A percentile compares a stretch with the other conserved stretches of the same genome.
Evolutionary conservation across 2,113 vertebrate species (phyloP).

Genomic region (Bagarius yarrelli): DNA sequence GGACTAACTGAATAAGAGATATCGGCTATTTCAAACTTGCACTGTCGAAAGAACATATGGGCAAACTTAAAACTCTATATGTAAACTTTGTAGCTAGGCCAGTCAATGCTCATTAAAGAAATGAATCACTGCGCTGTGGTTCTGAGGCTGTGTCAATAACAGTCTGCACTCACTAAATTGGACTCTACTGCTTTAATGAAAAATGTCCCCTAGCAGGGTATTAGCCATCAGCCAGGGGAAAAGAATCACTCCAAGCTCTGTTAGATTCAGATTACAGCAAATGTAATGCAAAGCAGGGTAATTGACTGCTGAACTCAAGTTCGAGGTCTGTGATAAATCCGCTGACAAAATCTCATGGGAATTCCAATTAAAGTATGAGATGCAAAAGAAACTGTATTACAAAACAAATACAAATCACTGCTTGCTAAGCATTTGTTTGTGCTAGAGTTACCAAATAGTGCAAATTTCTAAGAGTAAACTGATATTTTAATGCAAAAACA

Average conservation of each 20-base stretch:
- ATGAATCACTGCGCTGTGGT: slow-evolving; percentile 31
- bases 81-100: slow-evolving; percentile 17
- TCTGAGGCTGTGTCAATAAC: slow-evolving; percentile 3
- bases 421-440: slow-evolving; percentile 52
- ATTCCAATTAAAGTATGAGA: slow-evolving; percentile 70
- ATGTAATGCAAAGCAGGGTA: slow-evolving; percentile 62
- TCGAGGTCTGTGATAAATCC: slow-evolving; percentile 49
- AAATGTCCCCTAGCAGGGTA: slow-evolving; percentile 54
- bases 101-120: slow-evolving; percentile 28
- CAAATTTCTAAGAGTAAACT: no score
- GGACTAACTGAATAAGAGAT: neutral
- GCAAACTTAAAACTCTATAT: slow-evolving; percentile 1
- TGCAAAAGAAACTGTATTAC: slow-evolving; percentile 59
- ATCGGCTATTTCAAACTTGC: neutral
- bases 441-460: no score
- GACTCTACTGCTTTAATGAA: slow-evolving; percentile 48
- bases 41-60: neutral
- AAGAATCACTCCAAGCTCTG: slow-evolving; percentile 53
- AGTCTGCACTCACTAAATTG: slow-evolving; percentile 35
- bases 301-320: slow-evolving; percentile 69
- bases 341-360: slow-evolving; percentile 60
- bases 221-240: slow-evolving; percentile 47
- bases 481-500: no score
- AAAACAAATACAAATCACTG: slow-evolving; percentile 56
- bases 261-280: slow-evolving; percentile 65